Percentiles rank a stretch among this genome's conserved stretches.
phyloP scores from a whole-genome alignment of 2,113 vertebrate genomes.

The Stegastes partitus region DNA sequence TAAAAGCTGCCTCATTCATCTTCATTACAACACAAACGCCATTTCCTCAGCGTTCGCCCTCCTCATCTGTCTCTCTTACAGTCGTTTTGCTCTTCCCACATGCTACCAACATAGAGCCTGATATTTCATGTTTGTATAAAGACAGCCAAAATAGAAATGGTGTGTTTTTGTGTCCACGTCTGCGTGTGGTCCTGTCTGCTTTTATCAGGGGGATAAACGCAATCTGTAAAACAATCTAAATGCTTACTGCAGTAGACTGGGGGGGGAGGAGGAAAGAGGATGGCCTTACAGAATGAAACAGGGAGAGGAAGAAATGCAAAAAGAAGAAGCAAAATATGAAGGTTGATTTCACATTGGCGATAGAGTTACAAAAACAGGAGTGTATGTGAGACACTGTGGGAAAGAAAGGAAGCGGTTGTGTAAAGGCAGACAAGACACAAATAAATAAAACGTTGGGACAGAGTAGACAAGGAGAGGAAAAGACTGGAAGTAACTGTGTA shows the following conservation, averaged over 20 bases:
- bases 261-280: not conserved
- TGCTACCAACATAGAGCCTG: slow-evolving; percentile 11
- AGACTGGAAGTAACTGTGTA: not conserved
- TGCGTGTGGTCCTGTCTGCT: slow-evolving; percentile 49
- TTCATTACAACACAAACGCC: slow-evolving; percentile 61
- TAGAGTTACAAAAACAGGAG: slow-evolving; percentile 1
- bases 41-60: slow-evolving; percentile 35
- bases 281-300: slow-evolving; percentile 11
- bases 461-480: no score
- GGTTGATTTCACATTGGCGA: not conserved
- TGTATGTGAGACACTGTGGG: slow-evolving; percentile 3
- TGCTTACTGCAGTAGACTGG: slow-evolving; percentile 42
- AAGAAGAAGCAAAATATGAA: not conserved
- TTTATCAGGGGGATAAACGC: slow-evolving; percentile 41
- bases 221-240: slow-evolving; percentile 64
- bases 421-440: not conserved
- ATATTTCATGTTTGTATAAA: slow-evolving; percentile 13
- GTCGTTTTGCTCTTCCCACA: slow-evolving; percentile 40
- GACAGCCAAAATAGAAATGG: slow-evolving; percentile 6
- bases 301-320: not conserved
- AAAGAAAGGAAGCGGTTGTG: not conserved
- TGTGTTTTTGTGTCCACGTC: slow-evolving; percentile 21
- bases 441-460: slow-evolving; percentile 12
- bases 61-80: slow-evolving; percentile 54
- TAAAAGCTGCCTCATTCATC: slow-evolving; percentile 51